Evolutionary conservation across 1,140 invertebrate species (phyloP), one percentile per base, ranked within the genome.

Genomic region (Zaprionus kolodkinae): DNA sequence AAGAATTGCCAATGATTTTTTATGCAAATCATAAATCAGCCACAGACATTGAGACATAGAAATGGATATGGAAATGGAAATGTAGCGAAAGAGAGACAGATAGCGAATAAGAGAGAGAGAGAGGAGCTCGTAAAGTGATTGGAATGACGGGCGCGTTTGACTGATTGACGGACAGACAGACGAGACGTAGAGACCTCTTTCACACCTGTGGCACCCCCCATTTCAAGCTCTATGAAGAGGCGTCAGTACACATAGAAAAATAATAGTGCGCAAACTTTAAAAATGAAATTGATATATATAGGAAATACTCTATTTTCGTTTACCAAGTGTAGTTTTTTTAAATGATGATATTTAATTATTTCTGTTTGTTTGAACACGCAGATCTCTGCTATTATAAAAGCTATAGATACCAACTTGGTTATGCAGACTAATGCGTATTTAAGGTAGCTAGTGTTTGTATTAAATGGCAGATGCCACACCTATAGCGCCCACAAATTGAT

Each of bases 11-110:
- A 79, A 65, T 79, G 76, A 82, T 82, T 85, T 88, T 88, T 88
- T 88, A 86, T 89, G 85, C 85, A 89, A 89, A 89, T 89, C 85
- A 89, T 89, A 89, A 85, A 90, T 75, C 67, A 81, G 72, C 72
- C 70, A 69, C 63, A 84, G 77, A 85, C 81, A 88, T 66, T 72
- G 64, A 73, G 66, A 76, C 68, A 65, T 64, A 79, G 67, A 76
- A 66, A 72, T 69, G 59, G 13, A 52, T 60, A 75, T 75, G 27
- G 77, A 62, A 79, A 76, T 80, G 65, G 72, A 65, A 66, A 76
- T 64, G 68, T 63, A 65, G 68, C 57, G 33, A 9, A 6, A 10
- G n/a, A 38, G 71, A 69, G 33, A 35, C 4, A 65, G 68, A 63
- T 1, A 9, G 10, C 6, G n/a, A 45, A 67, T 66, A 70, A 75